Evolutionary conservation across 2,888 invertebrate genomes (phyloP), one percentile per base, ranked within the genome.

Genomic region (Drosophila histrio): DNA sequence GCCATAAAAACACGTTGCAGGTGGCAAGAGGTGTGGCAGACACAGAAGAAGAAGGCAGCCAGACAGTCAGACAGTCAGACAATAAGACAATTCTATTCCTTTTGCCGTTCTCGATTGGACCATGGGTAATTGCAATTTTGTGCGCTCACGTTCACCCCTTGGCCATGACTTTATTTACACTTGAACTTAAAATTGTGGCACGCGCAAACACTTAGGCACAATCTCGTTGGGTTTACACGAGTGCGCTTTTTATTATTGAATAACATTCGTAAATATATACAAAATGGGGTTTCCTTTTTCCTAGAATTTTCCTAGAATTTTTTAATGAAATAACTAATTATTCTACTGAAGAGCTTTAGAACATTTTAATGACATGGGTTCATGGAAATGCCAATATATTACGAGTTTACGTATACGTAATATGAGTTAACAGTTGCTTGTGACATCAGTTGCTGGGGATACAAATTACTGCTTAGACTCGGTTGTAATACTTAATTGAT

Each of bases 121-220:
- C 61, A 62, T 36, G 30, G 65, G 75, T 82, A 72, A 79, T 79
- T 79, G 86, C 65, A 64, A 69, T 72, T 79, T 71, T 58, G 61
- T 72, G 46, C 65, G 53, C 75, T 68, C 79, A 78, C 86, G 72
- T 81, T 41, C 46, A 47, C 50, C 53, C 60, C 39, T 62, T 62
- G 53, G 58, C 53, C 24, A 68, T 65, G 74, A 41, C 75, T 85
- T 61, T 79, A 82, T 85, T 79, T 85, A 72, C 82, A 79, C 65
- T 82, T 82, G 69, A 72, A 69, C 76, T 75, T 62, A 44, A 72
- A 80, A 64, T 60, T 63, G 58, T 47, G 46, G 75, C 82, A 80
- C 74, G 74, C 63, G 56, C 70, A 36, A 4, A 15, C 30, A 50
- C 39, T 53, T 57, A 22, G 19, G 2, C 17, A 2, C 1, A n/a